phyloP scores from a whole-genome alignment of 2,113 vertebrate species.

The Hippotragus niger region DNA sequence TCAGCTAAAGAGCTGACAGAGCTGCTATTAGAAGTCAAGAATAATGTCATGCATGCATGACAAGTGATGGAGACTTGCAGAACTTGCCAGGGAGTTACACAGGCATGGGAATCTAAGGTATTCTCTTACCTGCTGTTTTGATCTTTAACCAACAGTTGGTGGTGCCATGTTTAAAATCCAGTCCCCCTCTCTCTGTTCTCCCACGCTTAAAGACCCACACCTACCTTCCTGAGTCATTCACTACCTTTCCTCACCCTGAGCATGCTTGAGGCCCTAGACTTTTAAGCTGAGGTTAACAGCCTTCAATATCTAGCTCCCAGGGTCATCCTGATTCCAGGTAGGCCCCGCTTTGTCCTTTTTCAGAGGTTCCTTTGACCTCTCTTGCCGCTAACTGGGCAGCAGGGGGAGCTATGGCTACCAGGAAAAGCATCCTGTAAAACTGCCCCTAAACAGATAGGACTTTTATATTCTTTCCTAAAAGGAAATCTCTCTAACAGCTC shows the following conservation, averaged over 20 bases:
- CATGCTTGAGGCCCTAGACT: neutral
- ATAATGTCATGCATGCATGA: neutral
- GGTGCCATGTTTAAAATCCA: neutral
- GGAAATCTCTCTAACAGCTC: neutral
- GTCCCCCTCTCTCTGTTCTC: neutral
- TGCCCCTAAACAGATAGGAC: neutral
- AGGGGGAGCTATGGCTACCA: constrained; percentile 58
- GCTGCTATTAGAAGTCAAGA: neutral
- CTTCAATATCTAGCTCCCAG: neutral
- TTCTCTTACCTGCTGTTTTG: neutral
- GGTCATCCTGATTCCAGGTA: neutral
- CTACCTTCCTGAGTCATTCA: neutral
- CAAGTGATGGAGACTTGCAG: neutral
- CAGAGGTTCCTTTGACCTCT: neutral
- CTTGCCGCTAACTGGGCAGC: constrained; percentile 39
- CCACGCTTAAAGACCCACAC: neutral
- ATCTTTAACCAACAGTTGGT: neutral
- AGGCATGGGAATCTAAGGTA: neutral
- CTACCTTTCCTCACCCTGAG: neutral
- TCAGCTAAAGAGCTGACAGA: neutral
- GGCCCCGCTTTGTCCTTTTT: neutral
- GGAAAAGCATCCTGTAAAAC: constrained; percentile 19
- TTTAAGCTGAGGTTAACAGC: neutral
- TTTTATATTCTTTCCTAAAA: neutral
- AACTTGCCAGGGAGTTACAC: neutral